A percentile compares a stretch with the other conserved stretches of the same genome.
Conservation (phyloP, 2,113 vertebrate species). For the Cathartes aura region DNA sequence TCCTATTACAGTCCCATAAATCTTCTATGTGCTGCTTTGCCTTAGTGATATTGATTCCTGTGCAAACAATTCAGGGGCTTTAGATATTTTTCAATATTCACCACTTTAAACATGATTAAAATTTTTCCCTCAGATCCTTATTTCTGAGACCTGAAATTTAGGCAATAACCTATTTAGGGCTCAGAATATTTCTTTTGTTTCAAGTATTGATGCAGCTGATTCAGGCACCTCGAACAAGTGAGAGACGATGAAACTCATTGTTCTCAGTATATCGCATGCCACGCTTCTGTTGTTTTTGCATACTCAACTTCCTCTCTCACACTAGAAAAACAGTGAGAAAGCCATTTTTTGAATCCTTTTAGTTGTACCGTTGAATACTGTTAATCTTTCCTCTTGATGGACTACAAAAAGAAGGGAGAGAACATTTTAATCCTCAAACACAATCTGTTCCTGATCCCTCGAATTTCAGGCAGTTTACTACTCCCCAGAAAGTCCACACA, state of each 20-base stretch:
- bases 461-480: not conserved
- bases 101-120: not conserved
- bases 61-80: not conserved
- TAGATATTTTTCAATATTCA: conserved; percentile 3
- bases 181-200: not conserved
- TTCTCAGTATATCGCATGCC: not conserved
- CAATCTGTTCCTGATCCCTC: not conserved
- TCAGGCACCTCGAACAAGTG: not conserved
- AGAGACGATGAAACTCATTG: not conserved
- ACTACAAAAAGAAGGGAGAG: not conserved
- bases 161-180: not conserved
- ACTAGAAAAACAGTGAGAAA: not conserved
- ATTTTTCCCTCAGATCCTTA: not conserved
- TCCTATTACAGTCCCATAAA: conserved; percentile 45
- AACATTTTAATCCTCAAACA: not conserved
- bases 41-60: conserved; percentile 8
- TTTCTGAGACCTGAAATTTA: not conserved
- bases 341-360: not conserved
- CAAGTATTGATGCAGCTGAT: not conserved
- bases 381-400: not conserved
- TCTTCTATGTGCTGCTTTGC: not conserved
- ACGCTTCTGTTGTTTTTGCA: not conserved
- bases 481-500: not conserved
- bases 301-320: not conserved
- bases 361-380: not conserved